Percentiles rank a stretch among this genome's conserved stretches.
These are phyloP conservation scores for Lichenostomus cassidix DNA, from an alignment of 2,113 vertebrate species.

Conservation along the genomic window DNA sequence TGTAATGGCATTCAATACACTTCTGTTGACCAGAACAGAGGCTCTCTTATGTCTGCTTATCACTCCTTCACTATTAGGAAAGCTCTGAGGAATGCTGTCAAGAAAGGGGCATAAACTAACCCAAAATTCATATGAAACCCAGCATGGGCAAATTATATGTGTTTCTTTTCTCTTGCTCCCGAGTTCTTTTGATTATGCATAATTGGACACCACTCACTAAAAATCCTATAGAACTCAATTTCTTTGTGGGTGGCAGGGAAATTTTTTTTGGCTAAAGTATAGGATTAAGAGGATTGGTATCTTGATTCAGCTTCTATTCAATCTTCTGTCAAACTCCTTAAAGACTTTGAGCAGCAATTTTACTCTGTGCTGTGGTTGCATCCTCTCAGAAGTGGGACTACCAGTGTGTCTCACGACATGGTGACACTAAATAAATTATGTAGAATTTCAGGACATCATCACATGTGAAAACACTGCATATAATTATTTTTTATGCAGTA, in stretches of 20 bases:
- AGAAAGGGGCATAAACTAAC: neutral
- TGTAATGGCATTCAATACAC: neutral
- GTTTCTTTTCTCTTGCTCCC: neutral
- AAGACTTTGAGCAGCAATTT: neutral
- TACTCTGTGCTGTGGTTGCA: neutral
- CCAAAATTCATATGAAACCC: neutral
- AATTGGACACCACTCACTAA: neutral
- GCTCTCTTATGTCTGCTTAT: neutral
- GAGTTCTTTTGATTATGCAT: neutral
- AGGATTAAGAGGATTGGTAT: neutral
- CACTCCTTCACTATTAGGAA: neutral
- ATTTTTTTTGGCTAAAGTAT: neutral
- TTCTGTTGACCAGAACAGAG: neutral
- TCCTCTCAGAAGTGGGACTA: neutral
- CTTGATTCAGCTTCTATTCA: neutral
- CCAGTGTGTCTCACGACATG: fast-evolving
- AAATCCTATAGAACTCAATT: neutral
- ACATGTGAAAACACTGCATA: neutral
- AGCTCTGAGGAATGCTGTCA: neutral
- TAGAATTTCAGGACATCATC: neutral
- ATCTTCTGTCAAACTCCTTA: neutral
- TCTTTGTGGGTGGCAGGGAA: neutral
- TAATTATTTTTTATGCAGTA: neutral
- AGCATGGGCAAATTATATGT: neutral
- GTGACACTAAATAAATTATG: neutral